Conservation (phyloP, 2,797 vertebrate genomes). For the Philypnodon macrostomus region DNA sequence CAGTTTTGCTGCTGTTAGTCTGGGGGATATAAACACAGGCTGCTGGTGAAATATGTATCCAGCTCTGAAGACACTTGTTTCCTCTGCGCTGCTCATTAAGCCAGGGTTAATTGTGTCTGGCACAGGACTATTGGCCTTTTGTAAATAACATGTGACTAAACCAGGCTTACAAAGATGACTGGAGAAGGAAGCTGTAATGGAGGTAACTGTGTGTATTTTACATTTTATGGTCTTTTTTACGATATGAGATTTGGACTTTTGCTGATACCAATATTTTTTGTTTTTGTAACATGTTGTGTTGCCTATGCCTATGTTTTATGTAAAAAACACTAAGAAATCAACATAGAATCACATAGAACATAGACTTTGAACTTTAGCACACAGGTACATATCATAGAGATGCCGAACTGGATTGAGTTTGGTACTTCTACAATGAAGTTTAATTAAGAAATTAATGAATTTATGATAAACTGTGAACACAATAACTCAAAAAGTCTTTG, state of each 20-base stretch:
- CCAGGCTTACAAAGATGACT: slow-evolving; percentile 20
- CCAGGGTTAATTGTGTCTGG: slow-evolving; percentile 64
- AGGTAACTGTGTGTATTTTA: slow-evolving; percentile 3
- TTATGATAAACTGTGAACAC: no score
- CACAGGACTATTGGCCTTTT: slow-evolving; percentile 34
- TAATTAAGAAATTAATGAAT: no score
- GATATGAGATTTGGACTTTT: no score
- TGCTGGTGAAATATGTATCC: slow-evolving; percentile 66
- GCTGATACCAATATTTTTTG: no score
- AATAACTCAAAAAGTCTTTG: no score
- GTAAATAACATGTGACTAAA: slow-evolving; percentile 28
- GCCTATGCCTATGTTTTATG: background rate
- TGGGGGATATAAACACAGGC: slow-evolving; percentile 51
- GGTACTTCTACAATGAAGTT: no score
- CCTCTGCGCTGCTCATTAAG: slow-evolving; percentile 55
- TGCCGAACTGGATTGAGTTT: no score
- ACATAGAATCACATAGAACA: no score
- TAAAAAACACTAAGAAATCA: no score
- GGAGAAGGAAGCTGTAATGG: slow-evolving; percentile 9
- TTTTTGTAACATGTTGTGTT: no score
- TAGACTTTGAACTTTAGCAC: no score
- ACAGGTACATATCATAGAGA: no score
- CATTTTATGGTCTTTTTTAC: background rate
- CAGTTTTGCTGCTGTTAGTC: slow-evolving; percentile 34
- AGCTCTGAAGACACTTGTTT: slow-evolving; percentile 50